Base-by-base conservation (phyloP, 2,888 invertebrate genomes). In the Acrocyrtus sp. region DNA sequence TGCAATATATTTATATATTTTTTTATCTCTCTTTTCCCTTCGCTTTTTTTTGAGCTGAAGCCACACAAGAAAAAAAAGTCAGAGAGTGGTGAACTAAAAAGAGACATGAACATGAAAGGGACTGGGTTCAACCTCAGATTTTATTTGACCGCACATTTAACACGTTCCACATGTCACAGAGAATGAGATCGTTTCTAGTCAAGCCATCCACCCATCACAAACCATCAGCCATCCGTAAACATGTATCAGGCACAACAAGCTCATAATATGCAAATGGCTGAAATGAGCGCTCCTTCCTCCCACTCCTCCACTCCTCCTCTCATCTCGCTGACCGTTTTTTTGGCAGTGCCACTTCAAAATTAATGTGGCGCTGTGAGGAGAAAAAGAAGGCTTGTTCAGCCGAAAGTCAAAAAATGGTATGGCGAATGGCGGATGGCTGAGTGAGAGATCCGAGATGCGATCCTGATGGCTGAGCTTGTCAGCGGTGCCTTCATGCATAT, bases 401-500 rank as follows among this genome's bases (percentile, higher is more conserved):
- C 12, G 34, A 34, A 34, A 34, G 34, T 34, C 6, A 12, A 34
- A 65, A 47, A 65, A 27, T 29, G 54, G 53, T 43, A 41, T 63
- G 63, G 53, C 63, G 39, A 43, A 39, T 43, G 50, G 41, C 53
- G 63, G 29, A 2, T 4, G 47, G 2, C 10, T 4, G 47, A 12
- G n/a, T n/a, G n/a, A n/a, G n/a, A n/a, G n/a, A 34, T 34, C 12
- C 34, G 34, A 12, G 34, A 34, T n/a, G n/a, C n/a, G 12, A 34
- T 34, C 6, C 12, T 34, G 34, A 34, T 34, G 34, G 22, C 57
- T 48, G 57, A 50, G 54, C 57, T 57, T 57, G 66, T 66, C 66
- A 54, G 57, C 48, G 34, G 34, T 34, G 57, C 66, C 57, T 48
- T 22, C 66, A 66, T 66, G 66, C 66, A 66, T 66, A 57, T 57